These are phyloP conservation scores for Pangasianodon hypophthalmus DNA, from an alignment of 2,113 vertebrate species.

Conservation along the genomic window DNA sequence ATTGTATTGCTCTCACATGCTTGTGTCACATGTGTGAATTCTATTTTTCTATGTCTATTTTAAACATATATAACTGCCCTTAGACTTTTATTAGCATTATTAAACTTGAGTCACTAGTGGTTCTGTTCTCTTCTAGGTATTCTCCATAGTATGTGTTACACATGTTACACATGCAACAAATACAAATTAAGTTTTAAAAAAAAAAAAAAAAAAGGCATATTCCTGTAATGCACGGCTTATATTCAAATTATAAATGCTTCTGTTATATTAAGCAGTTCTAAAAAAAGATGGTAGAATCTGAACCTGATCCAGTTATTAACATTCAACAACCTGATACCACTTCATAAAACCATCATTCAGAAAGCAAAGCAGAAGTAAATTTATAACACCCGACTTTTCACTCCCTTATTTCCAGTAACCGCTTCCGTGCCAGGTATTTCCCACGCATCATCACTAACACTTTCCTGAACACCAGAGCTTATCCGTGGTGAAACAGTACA, in stretches of 20 bases:
- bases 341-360: conserved; percentile 5
- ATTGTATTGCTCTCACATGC: background rate
- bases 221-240: background rate
- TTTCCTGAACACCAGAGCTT: background rate
- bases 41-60: too few species aligned
- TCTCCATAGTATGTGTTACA: background rate
- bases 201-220: background rate
- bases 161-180: background rate
- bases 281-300: background rate
- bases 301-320: background rate
- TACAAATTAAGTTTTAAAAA: background rate
- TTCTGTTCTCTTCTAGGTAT: background rate
- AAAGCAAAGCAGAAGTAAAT: background rate
- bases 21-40: background rate
- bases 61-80: background rate
- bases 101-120: background rate
- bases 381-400: background rate
- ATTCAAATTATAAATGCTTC: too few species aligned
- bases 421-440: conserved; percentile 2
- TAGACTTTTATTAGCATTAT: background rate
- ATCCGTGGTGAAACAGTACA: background rate
- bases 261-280: background rate
- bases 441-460: background rate
- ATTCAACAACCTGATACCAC: background rate
- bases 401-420: background rate